A percentile compares a stretch with the other conserved stretches of the same genome.
phyloP scores from a whole-genome alignment of 2,113 vertebrate species.

The Pseudopodoces humilis region DNA sequence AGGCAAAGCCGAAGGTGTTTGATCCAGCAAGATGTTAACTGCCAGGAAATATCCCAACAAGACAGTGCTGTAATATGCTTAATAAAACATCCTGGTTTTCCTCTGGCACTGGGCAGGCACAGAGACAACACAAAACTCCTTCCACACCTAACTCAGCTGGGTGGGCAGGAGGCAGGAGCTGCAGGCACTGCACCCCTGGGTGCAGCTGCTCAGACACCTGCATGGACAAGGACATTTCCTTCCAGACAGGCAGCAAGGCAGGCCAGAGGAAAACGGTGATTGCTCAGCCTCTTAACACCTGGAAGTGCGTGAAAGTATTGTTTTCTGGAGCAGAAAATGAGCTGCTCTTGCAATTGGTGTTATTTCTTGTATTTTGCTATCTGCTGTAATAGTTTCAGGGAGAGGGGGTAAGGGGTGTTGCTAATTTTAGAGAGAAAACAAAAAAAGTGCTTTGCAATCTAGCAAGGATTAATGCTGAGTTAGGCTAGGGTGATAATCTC shows the following conservation, averaged over 20 bases:
- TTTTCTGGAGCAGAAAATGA: neutral
- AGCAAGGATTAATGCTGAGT: neutral
- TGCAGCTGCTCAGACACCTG: accelerated
- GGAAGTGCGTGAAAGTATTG: neutral
- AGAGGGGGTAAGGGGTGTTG: neutral
- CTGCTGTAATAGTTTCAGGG: neutral
- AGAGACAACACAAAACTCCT: neutral
- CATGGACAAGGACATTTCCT: accelerated
- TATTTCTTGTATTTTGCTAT: neutral
- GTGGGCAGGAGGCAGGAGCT: neutral
- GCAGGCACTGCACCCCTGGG: neutral
- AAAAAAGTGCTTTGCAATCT: neutral
- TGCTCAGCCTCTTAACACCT: neutral
- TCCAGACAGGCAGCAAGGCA: neutral
- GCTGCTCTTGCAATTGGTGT: neutral
- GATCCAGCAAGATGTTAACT: slow-evolving; percentile 32
- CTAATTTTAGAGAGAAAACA: neutral
- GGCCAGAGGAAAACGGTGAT: neutral
- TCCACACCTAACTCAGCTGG: accelerated
- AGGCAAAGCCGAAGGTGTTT: slow-evolving; percentile 19
- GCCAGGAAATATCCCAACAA: slow-evolving; percentile 34
- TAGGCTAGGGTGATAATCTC: neutral
- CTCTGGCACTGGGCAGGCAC: neutral
- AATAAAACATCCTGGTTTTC: slow-evolving; percentile 8
- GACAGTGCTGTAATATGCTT: neutral